Evolutionary conservation across 2,888 invertebrate species (phyloP), one percentile per base, ranked within the genome.

Genomic region (Parnassius glacialis): DNA sequence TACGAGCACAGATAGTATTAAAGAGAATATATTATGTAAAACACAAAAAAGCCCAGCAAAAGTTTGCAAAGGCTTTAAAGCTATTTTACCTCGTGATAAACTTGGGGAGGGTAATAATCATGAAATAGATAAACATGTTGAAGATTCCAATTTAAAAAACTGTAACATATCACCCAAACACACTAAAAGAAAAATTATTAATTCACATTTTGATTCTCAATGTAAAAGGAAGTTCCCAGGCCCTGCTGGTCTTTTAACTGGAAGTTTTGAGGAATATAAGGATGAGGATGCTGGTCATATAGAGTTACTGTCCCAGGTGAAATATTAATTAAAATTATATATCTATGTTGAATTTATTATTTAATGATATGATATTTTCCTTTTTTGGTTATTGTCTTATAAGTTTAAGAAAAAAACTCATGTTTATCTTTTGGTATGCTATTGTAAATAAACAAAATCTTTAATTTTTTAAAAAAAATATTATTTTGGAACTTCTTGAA

Each of bases 201-300:
- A 84, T 70, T 83, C 84, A 43, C 81, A 83, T 69, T 91, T 91
- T 70, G 80, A 89, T 73, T 81, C 84, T 52, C 84, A 83, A 68
- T 85, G 72, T 54, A 90, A 91, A 71, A 80, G 91, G 67, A 91
- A 90, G 65, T 91, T 91, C 65, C 91, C 91, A 13, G 91, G 91
- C 0, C 91, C 91, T 20, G 91, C 91, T 52, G 91, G 91, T 0
- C 69, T 91, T 13, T 73, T 91, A n/a, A 80, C 79, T 61, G 83
- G 84, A 34, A 78, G 70, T 13, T 72, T 88, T 61, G 77, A 83
- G 67, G 81, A 84, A 62, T 78, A 77, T 52, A 80, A 78, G 57
- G 83, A 89, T 78, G 84, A 88, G 64, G 77, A 69, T 65, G 75
- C 86, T 66, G 79, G 83, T 64, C 82, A 85, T 53, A 80, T 90